Evolutionary conservation across 2,797 vertebrate genomes (phyloP), one percentile per base, ranked within the genome.

Genomic region (Poeciliopsis paucimaculata): DNA sequence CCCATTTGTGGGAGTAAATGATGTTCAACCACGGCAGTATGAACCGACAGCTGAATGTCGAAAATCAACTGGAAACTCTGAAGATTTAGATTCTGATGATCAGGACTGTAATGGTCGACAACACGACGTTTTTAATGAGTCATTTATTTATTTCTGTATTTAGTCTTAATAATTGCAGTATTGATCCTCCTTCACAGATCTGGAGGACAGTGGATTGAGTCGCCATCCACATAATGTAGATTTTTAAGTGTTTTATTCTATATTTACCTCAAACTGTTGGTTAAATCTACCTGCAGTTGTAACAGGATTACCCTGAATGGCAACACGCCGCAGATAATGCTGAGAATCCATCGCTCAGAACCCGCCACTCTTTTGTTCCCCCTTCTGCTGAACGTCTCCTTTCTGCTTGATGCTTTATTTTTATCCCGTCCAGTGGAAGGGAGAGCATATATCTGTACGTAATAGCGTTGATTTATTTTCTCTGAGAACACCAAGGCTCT

Each of bases 401-500:
- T 13, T 43, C 68, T 45, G 13, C 18, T n/a, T 2, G 1, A 43
- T 15, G 26, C 15, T 45, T 71, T n/a, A n/a, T 45, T 43, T 71
- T 71, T 28, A 45, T 45, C 68, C 26, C 26, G 13, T 15, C 41
- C 39, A 45, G 75, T 34, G 31, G 41, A 47, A 47, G 34, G 26
- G 18, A 28, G 34, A 31, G 43, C 73, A 79, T 31, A 77, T 66
- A 75, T 49, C 7, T 23, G 41, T 45, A 71, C 8, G 26, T 71
- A 45, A 71, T n/a, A 45, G 12, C n/a, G 23, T 71, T 15, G 39
- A 70, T 84, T 55, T 79, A 80, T 79, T 81, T 81, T 75, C 39
- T 80, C 15, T 60, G 34, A 76, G 47, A 70, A 23, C 70, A 46
- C 41, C 47, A 55, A 55, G 41, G 51, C 26, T 1, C 68, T 84